These are phyloP conservation scores for Numida meleagris DNA, from an alignment of 2,113 vertebrate genomes.

Conservation along the genomic window DNA sequence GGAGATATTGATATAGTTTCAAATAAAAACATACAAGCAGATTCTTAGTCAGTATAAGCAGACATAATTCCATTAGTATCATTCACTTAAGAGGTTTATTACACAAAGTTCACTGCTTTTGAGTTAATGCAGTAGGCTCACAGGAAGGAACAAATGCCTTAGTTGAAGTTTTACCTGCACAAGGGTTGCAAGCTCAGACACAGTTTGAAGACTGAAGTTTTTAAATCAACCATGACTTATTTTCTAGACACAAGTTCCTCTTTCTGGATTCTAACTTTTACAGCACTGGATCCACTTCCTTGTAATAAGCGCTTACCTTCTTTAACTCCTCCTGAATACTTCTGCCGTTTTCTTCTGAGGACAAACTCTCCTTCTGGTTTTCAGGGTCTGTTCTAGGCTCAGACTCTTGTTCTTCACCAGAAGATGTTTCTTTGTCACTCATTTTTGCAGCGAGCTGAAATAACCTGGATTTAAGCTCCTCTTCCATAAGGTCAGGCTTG, in stretches of 20 bases:
- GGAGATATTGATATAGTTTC: neutral
- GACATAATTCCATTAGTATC: neutral
- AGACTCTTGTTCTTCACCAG: slow-evolving; percentile 82
- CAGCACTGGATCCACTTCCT: neutral
- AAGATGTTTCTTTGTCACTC: slow-evolving; percentile 85
- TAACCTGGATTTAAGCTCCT: slow-evolving; percentile 80
- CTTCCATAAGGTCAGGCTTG: slow-evolving; percentile 68
- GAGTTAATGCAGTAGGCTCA: neutral
- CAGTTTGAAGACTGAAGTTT: neutral
- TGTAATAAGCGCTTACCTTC: slow-evolving; percentile 69
- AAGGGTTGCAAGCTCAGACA: neutral
- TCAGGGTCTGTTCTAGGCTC: slow-evolving; percentile 69
- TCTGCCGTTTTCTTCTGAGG: slow-evolving; percentile 72
- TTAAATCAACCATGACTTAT: neutral
- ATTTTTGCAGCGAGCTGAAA: slow-evolving; percentile 81
- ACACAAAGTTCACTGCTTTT: neutral
- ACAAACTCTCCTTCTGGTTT: slow-evolving; percentile 72
- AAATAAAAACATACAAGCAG: rapidly evolving
- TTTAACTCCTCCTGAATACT: slow-evolving; percentile 78
- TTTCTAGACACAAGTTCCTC: neutral
- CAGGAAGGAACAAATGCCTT: neutral
- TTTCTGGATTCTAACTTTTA: neutral
- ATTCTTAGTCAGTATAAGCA: neutral
- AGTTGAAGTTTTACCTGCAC: neutral
- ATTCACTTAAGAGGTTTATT: neutral